These are phyloP conservation scores for Enoplosus armatus DNA, from an alignment of 2,797 vertebrate genomes.

Conservation along the genomic window DNA sequence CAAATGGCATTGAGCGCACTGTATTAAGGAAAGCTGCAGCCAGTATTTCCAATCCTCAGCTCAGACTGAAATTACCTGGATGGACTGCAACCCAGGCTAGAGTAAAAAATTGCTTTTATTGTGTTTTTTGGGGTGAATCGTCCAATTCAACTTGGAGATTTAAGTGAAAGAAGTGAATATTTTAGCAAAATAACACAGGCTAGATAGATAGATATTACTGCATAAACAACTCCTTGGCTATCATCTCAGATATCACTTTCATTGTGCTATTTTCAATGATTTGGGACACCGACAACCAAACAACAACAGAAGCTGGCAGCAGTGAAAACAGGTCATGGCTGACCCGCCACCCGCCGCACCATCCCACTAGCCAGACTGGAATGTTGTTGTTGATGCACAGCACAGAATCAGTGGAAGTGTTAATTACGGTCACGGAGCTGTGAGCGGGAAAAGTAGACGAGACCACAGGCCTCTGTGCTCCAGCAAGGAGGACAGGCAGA, in stretches of 20 bases:
- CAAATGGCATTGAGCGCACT: constrained; percentile 42
- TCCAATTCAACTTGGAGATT: constrained; percentile 41
- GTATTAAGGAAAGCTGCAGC: constrained; percentile 49
- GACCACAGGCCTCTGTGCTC: constrained; percentile 76
- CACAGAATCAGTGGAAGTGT: constrained; percentile 78
- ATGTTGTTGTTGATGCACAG: constrained; percentile 85
- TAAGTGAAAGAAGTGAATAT: too few relatives aligned
- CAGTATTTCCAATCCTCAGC: constrained; percentile 60
- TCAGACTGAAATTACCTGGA: constrained; percentile 65
- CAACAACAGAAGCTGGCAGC: constrained; percentile 68
- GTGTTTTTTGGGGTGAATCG: constrained; percentile 30
- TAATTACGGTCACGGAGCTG: constrained; percentile 84
- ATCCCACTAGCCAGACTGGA: constrained; percentile 80
- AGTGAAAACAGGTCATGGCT: constrained; percentile 64
- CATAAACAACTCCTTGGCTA: background rate
- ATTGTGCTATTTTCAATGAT: constrained; percentile 42
- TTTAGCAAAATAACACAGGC: constrained; percentile 4
- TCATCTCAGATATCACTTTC: constrained; percentile 28
- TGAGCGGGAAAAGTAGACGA: constrained; percentile 77
- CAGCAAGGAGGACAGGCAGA: constrained; percentile 54
- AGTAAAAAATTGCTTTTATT: constrained; percentile 55
- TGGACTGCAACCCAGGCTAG: constrained; percentile 20
- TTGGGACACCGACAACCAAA: constrained; percentile 45
- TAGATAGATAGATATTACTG: background rate
- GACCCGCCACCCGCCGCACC: constrained; percentile 55